Evolutionary conservation across 2,888 invertebrate genomes (phyloP).

Genomic region (Stictocephala bisonia): DNA sequence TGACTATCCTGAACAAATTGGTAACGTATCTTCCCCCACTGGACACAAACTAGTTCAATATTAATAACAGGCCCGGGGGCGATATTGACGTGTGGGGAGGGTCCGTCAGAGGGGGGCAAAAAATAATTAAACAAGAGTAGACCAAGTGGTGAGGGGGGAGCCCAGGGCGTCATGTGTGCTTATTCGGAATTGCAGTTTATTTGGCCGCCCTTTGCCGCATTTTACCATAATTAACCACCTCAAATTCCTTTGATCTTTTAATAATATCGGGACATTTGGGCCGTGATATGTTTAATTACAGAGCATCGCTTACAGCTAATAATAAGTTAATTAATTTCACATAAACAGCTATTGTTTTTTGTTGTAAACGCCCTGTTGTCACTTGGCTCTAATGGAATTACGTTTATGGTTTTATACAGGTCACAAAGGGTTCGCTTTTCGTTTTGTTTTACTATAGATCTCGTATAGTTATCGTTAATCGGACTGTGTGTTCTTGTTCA

Average conservation of each 20-base stretch:
- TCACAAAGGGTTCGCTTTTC: too few relatives aligned
- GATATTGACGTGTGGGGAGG: neutral
- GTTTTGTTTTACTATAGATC: too few relatives aligned
- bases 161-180: slow-evolving; percentile 32
- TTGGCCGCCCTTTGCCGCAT: slow-evolving; percentile 14
- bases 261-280: slow-evolving; percentile 25
- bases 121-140: slow-evolving; percentile 25
- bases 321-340: slow-evolving; percentile 34
- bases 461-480: too few relatives aligned
- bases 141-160: neutral
- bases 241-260: slow-evolving; percentile 30
- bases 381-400: too few relatives aligned
- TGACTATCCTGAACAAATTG: too few relatives aligned
- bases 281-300: slow-evolving; percentile 25
- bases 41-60: neutral
- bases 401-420: too few relatives aligned
- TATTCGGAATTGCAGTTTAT: slow-evolving; percentile 21
- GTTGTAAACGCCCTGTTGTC: neutral
- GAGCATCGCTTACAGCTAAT: slow-evolving; percentile 17
- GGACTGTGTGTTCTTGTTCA: too few relatives aligned
- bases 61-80: slow-evolving; percentile 15
- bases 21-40: neutral
- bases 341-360: slow-evolving; percentile 27
- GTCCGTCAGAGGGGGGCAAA: slow-evolving; percentile 13
- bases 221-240: slow-evolving; percentile 17